Base-by-base conservation (phyloP, 53 echinoderm and acorn worm genomes). In the Patiria pectinifera region DNA sequence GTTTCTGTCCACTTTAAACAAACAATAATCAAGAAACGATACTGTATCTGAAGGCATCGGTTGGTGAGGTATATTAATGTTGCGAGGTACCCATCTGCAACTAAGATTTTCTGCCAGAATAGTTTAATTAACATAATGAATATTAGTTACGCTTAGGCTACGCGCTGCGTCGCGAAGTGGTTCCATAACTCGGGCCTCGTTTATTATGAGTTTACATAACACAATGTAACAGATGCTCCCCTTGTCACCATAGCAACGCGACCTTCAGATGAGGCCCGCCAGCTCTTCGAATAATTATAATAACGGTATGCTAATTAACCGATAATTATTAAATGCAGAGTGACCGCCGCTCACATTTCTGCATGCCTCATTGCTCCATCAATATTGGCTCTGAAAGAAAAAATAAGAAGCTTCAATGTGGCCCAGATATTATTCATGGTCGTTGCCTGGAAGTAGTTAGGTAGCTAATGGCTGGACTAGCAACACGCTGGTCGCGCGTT, bases 231-330 rank as follows among this genome's bases (percentile, higher is more conserved):
- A 35, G 26, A 26, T 46, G 19, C 45, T 69, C 45, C 11, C 35
- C 85, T 2, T 66, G 69, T 66, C 85, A 45, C 85, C 85, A 85
- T 85, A 66, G 69, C 70, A 85, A 85, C 85, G 21, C 45, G 85
- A 85, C 85, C 85, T 85, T 85, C 85, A n/a, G 19, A 19, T 7
- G 45, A 66, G 14, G 18, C 45, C 45, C 8, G 44, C 43, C 44
- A 35, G 35, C 35, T 35, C 66, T 85, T 23, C 21, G 6, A 69
- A 69, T 85, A 44, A 45, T 85, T 10, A 85, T 85, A 44, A 46
- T 63, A 69, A 84, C 15, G 35, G 24, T 45, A 66, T 84, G 84
- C 66, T 84, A 69, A 66, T 84, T 43, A 45, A 12, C 13, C 19
- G 16, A 11, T 84, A 18, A 69, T 84, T 61, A 84, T 62, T 69